These are phyloP conservation scores for Malaclemys terrapin DNA, from an alignment of 2,113 vertebrate species.

Conservation along the genomic window DNA sequence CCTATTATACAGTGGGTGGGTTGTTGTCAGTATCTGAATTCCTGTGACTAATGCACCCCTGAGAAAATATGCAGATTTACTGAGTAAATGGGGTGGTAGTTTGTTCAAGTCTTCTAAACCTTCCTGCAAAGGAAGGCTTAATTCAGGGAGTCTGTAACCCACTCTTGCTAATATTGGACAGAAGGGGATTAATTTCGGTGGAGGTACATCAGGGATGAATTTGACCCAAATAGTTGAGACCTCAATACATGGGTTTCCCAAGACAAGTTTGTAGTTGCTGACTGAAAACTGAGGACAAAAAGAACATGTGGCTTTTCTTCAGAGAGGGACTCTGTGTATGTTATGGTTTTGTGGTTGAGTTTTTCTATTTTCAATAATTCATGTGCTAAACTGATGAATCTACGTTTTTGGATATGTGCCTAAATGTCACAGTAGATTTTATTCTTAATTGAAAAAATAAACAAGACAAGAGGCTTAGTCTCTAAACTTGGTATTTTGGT, in stretches of 20 bases:
- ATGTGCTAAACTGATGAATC: background rate
- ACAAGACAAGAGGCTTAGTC: background rate
- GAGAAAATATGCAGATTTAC: background rate
- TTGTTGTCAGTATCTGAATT: background rate
- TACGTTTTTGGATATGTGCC: background rate
- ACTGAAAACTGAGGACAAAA: background rate
- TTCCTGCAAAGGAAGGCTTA: background rate
- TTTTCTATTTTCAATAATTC: background rate
- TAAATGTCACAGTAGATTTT: background rate
- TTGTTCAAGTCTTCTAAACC: background rate
- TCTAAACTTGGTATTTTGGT: background rate
- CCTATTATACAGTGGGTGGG: background rate
- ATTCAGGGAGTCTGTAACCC: background rate
- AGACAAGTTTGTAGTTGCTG: background rate
- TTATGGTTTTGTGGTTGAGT: background rate
- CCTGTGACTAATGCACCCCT: background rate
- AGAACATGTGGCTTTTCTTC: background rate
- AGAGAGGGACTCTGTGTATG: no score
- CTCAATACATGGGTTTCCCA: background rate
- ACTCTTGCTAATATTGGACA: background rate
- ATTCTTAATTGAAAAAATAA: background rate
- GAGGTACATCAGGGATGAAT: background rate
- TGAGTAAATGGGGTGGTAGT: background rate
- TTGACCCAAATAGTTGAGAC: background rate
- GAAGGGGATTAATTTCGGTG: background rate